These are phyloP conservation scores for Irena cyanogastra DNA, from an alignment of 2,113 vertebrate genomes.

Conservation along the genomic window DNA sequence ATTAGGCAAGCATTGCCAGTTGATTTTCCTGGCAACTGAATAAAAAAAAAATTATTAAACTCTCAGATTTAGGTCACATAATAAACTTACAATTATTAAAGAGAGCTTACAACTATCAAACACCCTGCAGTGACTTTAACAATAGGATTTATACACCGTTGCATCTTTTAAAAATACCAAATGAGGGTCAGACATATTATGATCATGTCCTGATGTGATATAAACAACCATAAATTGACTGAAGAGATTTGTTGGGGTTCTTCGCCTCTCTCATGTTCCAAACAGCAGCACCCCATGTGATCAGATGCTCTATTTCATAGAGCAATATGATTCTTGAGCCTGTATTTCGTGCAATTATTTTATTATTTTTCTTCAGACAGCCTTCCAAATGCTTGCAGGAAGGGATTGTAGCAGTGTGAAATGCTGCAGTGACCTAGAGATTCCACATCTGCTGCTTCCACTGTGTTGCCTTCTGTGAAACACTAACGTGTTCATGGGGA, in stretches of 20 bases:
- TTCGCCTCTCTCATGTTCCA: background rate
- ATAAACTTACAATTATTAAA: background rate
- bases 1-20: background rate
- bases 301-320: background rate
- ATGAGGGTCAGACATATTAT: background rate
- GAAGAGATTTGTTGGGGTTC: background rate
- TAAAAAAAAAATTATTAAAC: background rate
- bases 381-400: background rate
- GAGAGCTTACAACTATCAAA: background rate
- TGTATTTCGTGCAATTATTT: background rate
- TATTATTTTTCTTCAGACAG: background rate
- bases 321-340: background rate
- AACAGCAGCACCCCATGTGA: background rate
- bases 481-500: background rate
- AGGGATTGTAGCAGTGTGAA: background rate
- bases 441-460: background rate
- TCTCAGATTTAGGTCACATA: background rate
- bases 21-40: background rate
- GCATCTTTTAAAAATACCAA: background rate
- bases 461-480: constrained; percentile 27
- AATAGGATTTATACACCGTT: background rate
- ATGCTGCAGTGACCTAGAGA: background rate
- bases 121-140: background rate
- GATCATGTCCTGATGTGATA: background rate
- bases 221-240: background rate